Percentiles rank a stretch among this genome's conserved stretches.
phyloP scores from a whole-genome alignment of 2,797 vertebrate genomes.

The Naso thynnoides region DNA sequence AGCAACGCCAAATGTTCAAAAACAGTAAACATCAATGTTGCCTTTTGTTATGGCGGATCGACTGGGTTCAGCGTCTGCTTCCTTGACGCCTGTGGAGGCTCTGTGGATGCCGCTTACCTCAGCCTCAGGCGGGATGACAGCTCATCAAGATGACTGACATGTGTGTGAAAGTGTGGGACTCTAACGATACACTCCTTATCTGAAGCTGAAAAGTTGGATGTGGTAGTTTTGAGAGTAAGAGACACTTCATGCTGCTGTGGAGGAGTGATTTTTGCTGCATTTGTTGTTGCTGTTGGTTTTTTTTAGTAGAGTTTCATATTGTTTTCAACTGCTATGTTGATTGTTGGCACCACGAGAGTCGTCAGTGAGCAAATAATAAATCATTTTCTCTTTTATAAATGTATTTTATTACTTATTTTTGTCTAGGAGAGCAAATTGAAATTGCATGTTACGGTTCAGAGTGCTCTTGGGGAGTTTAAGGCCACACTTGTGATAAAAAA shows the following conservation, averaged over 20 bases:
- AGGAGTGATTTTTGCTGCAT: constrained; percentile 6
- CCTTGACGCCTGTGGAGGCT: constrained; percentile 48
- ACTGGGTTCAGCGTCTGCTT: constrained; percentile 39
- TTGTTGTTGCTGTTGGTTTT: constrained; percentile 17
- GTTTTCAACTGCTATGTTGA: background rate
- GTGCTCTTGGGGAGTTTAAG: background rate
- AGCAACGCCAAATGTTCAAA: constrained; percentile 40
- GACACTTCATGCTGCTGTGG: background rate
- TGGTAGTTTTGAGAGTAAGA: constrained; percentile 10
- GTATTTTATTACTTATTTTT: background rate
- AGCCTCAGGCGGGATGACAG: constrained; percentile 52
- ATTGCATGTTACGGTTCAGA: background rate
- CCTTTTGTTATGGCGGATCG: constrained; percentile 42
- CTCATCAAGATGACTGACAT: constrained; percentile 65
- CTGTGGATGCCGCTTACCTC: constrained; percentile 42
- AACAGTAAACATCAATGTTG: constrained; percentile 47
- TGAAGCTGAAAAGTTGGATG: constrained; percentile 16
- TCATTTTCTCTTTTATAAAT: constrained; percentile 21
- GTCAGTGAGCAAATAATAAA: background rate
- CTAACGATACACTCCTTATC: constrained; percentile 28
- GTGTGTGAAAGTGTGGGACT: constrained; percentile 32
- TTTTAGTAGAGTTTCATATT: constrained; percentile 14
- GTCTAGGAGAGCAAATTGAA: too few species aligned
- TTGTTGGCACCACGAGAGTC: constrained; percentile 9
- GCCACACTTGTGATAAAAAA: background rate